Base-by-base conservation (phyloP, 1,140 invertebrate genomes). In the Frieseomelitta varia region DNA sequence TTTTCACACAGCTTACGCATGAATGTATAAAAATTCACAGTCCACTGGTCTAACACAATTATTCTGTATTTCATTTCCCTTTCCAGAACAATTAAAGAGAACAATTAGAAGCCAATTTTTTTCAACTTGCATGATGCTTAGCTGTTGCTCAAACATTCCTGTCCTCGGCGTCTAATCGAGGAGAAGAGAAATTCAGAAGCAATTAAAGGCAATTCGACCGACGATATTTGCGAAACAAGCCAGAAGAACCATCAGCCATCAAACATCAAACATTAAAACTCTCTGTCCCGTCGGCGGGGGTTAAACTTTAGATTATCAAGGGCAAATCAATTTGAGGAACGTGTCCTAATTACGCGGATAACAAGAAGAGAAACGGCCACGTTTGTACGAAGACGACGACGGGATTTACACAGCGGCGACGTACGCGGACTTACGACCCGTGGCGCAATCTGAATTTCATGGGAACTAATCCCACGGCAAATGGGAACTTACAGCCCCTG, bases 391-490 rank as follows among this genome's bases (percentile, higher is more conserved):
- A 17, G 27, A 19, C n/a, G 17, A 34, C 27, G 30, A 30, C 17
- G 39, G 39, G 53, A 80, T 80, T 80, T 80, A 72, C 82, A 79
- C 76, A 82, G 74, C 72, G 71, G 65, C 51, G 27, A 67, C 75
- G 56, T 72, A 56, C 68, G 34, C 39, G 81, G 75, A 88, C 87
- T 79, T 87, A 84, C 77, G 84, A 63, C 55, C 39, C 63, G 63
- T 27, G 47, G 39, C 27, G 72, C 86, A 76, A 87, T 87, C 65
- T 87, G 79, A 87, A 88, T 87, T 88, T 85, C 85, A 81, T 79
- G 67, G 77, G 61, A 79, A 87, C 83, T 88, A 83, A 87, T 88
- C 74, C 65, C 71, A 56, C 69, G 84, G 79, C 71, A 47, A 47
- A 47, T 47, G 39, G 39, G 6, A 47, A 47, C 39, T 47, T 47